phyloP scores from a whole-genome alignment of 2,888 invertebrate species.

The Netelia virgata region DNA sequence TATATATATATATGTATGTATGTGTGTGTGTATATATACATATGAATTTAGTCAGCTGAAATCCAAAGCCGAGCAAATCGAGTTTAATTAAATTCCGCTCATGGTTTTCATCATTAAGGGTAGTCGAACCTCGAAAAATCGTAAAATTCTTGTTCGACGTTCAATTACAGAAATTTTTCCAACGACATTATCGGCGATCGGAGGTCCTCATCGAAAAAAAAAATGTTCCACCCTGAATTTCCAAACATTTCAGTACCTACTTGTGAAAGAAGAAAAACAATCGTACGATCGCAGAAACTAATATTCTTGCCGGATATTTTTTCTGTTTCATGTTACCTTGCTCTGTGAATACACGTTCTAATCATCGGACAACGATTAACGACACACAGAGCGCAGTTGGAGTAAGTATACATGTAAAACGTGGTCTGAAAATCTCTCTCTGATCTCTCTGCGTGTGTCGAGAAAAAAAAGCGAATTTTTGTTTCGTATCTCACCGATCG shows the following conservation, averaged over 20 bases:
- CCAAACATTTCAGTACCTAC: slow-evolving; percentile 6
- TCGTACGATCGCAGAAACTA: slow-evolving; percentile 46
- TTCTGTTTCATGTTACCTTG: slow-evolving; percentile 79
- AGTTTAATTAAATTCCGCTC: slow-evolving; percentile 60
- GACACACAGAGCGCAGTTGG: slow-evolving; percentile 83
- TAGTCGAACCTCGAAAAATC: slow-evolving; percentile 24
- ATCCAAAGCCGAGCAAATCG: slow-evolving; percentile 1
- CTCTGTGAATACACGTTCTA: slow-evolving; percentile 65
- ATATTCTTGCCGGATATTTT: slow-evolving; percentile 68
- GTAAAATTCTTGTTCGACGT: neutral
- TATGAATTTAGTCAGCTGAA: neutral
- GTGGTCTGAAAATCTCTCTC: slow-evolving; percentile 52
- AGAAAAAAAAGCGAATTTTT: slow-evolving; percentile 40
- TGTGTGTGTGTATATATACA: neutral
- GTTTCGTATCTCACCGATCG: slow-evolving; percentile 46
- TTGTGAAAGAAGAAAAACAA: slow-evolving; percentile 38
- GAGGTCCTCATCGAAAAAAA: neutral
- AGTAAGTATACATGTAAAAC: slow-evolving; percentile 81
- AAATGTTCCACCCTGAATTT: neutral
- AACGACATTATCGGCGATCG: neutral
- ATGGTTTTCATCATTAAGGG: slow-evolving; percentile 45
- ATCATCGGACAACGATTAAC: slow-evolving; percentile 64
- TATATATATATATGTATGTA: slow-evolving; percentile 35
- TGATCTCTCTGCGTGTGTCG: slow-evolving; percentile 51
- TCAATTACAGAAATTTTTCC: slow-evolving; percentile 44